Evolutionary conservation across 35 echinoderm and acorn worm genomes (phyloP), one percentile per base, ranked within the genome.

Genomic region (Heliocidaris tuberculata): DNA sequence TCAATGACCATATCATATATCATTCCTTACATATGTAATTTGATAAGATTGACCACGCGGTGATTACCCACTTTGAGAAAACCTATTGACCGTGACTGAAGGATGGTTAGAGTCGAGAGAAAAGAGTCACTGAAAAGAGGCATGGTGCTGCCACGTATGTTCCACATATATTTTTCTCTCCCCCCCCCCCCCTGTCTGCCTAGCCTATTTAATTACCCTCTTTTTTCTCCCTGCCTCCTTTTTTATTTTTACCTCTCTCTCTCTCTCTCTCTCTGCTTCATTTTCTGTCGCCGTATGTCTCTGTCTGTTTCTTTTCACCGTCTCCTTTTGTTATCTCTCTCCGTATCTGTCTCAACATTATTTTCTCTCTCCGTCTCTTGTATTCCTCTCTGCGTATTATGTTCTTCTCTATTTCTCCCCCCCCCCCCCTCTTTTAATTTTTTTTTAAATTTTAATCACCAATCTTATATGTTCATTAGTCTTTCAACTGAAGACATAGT

Each of bases 1-100:
- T 78, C 27, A 78, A 78, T n/a, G 65, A 78, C 21, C 65, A 78
- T 78, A 78, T 78, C 65, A 78, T 78, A 78, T 78, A 78, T 78
- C 65, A 78, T 78, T n/a, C 27, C 65, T 78, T 78, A 78, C 65
- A 78, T 12, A 56, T 78, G 65, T 78, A 78, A 78, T 78, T 78
- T 78, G 65, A 78, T 78, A 21, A 78, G 65, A 78, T 5, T 78
- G 65, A 78, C 65, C 65, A 78, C 17, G 65, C 65, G 17, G 65
- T 78, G 65, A 78, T 78, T 78, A 19, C 27, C 21, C 65, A 78
- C 27, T 27, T 29, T 78, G 65, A n/a, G 24, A 0, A 78, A 78
- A 78, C 5, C 21, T 78, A 78, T 78, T 7, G 65, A 78, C 65
- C 65, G 65, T 24, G 65, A 27, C 65, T 24, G 21, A 7, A n/a